Evolutionary conservation across 30 jellyfish, hydroid and myxozoan genomes (phyloP), one percentile per base, ranked within the genome.

Genomic region (Rhopilema esculentum): DNA sequence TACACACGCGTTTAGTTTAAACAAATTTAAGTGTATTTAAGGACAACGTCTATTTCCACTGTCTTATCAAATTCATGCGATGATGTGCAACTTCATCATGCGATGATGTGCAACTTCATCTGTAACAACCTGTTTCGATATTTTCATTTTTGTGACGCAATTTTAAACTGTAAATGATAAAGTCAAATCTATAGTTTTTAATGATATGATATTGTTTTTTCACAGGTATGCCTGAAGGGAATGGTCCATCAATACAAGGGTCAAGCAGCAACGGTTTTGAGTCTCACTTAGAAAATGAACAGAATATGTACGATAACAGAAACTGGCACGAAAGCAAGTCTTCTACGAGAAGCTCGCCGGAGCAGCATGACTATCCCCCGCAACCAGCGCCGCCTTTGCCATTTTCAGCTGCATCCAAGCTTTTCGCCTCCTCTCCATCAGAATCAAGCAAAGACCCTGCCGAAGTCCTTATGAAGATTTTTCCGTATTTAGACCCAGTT

Each of bases 401-500:
- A 31, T 57, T 85, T 26, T 30, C 87, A 0, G 69, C 72, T 12
- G 21, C 94, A 72, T 24, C 85, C 17, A 21, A 53, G 8, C 85
- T 85, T 22, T 27, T 25, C 51, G 65, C 84, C 19, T 19, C 88
- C 6, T 49, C 88, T 33, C 64, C 84, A 0, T 49, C 94, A n/a
- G 88, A 77, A 17, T 15, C 77, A 12, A 79, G 88, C 95, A 77
- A 73, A 28, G 90, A 89, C 51, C 97, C 97, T 63, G 74, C 82
- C 0, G 97, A 89, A 12, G 81, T 89, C 18, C 86, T 89, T 0
- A 18, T 72, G 78, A 89, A 89, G 88, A 89, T 89, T 9, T 89
- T 89, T 66, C 97, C 97, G 0, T 89, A 89, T 49, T 53, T 89
- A 80, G 97, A 89, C 53, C 92, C 90, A 19, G 73, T 50, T 27